These are phyloP conservation scores for Steinernema khuongi DNA, from an alignment of 1,140 invertebrate species.

Conservation along the genomic window DNA sequence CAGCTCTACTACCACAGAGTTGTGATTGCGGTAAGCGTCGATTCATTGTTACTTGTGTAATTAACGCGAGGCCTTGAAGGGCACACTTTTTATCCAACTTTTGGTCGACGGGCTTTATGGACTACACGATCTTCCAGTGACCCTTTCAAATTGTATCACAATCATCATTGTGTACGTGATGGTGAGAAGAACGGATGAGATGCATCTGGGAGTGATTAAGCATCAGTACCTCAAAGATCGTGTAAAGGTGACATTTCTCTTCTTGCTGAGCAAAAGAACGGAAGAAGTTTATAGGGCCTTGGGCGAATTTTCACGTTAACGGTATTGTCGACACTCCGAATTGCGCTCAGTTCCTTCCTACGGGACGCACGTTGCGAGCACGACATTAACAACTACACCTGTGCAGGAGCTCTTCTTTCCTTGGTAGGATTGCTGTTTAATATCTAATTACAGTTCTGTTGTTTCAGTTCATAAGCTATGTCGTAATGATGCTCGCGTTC, in stretches of 20 bases:
- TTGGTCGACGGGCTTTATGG: background rate
- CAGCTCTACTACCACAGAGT: background rate
- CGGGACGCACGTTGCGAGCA: background rate
- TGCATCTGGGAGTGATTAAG: background rate
- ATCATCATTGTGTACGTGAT: background rate
- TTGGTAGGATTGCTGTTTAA: background rate
- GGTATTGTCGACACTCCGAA: background rate
- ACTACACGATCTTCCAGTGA: background rate
- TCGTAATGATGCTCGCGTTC: background rate
- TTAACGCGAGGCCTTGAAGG: background rate
- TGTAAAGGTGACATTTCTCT: background rate
- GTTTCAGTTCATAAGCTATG: slow-evolving; percentile 9
- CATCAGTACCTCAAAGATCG: background rate
- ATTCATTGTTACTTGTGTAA: background rate
- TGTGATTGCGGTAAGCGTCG: background rate
- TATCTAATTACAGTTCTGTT: background rate
- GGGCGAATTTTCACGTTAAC: background rate
- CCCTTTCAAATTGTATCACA: background rate
- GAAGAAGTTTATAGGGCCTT: background rate
- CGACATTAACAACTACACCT: background rate
- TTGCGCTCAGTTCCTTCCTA: background rate
- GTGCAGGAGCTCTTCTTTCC: background rate
- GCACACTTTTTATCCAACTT: background rate
- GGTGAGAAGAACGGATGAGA: background rate
- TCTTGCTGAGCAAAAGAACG: no score